These are phyloP conservation scores for Uloborus plumipes DNA, from an alignment of 2,888 invertebrate species.

Conservation along the genomic window DNA sequence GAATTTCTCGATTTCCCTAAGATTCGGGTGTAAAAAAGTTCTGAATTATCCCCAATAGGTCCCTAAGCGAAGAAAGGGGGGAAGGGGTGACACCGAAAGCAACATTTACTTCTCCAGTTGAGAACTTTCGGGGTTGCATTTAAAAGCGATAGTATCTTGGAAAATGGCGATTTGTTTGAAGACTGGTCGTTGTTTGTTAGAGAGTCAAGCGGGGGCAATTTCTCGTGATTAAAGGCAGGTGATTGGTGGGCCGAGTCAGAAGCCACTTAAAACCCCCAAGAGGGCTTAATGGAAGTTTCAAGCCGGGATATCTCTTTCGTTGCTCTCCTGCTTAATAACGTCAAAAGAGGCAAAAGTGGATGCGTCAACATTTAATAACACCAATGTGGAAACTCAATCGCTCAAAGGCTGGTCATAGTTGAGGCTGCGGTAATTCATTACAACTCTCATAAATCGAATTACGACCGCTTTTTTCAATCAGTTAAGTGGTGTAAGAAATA, in stretches of 20 bases:
- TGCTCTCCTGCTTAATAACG: too few species aligned
- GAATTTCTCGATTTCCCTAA: slow-evolving; percentile 10
- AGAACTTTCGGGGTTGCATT: slow-evolving; percentile 21
- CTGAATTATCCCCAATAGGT: slow-evolving; percentile 35
- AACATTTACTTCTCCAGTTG: background rate
- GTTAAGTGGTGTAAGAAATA: too few species aligned
- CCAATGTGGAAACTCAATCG: too few species aligned
- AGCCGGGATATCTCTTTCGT: too few species aligned
- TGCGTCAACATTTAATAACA: too few species aligned
- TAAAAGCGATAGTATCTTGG: slow-evolving; percentile 28
- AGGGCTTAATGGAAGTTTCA: slow-evolving; percentile 31
- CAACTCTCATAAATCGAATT: too few species aligned
- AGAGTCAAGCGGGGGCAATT: slow-evolving; percentile 46
- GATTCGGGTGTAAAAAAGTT: slow-evolving; percentile 19
- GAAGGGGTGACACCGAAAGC: background rate
- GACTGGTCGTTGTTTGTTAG: slow-evolving; percentile 33
- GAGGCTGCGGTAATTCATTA: too few species aligned
- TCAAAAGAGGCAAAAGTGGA: too few species aligned
- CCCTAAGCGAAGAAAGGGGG: slow-evolving; percentile 14
- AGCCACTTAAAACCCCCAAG: slow-evolving; percentile 49
- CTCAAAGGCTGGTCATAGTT: too few species aligned
- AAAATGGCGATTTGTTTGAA: slow-evolving; percentile 54
- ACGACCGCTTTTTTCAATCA: too few species aligned
- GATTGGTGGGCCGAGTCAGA: slow-evolving; percentile 48
- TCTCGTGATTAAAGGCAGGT: slow-evolving; percentile 58